Base-by-base conservation (phyloP, 1,140 invertebrate species). In the Achroia grisella region DNA sequence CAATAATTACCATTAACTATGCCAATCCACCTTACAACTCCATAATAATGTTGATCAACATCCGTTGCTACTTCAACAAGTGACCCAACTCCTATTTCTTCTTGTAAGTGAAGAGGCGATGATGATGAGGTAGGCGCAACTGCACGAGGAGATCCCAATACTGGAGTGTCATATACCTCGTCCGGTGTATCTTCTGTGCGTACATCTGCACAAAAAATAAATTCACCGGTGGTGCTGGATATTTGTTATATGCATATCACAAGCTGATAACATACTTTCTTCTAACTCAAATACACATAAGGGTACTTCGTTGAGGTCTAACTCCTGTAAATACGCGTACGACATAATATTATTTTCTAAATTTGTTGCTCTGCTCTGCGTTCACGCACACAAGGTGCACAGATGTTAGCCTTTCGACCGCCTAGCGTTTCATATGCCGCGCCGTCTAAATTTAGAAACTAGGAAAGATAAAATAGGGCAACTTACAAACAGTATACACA, bases 11-110 rank as follows among this genome's bases (percentile, higher is more conserved):
- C 73, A 90, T 90, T 56, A 86, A 76, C 69, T 28, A 87, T 84
- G 4, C 95, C 95, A 69, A 97, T 93, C 95, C 96, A 97, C 71
- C 92, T 90, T 49, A 97, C 93, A 8, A 97, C 91, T 37, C 95
- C 96, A 86, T 93, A 93, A 68, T 87, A 74, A 81, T 88, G 55
- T 87, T 86, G 74, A 67, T 78, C 80, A n/a, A 88, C 82, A 56
- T 89, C 88, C 14, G 87, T 88, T 6, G 86, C 86, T 8, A 95
- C 91, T 82, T 95, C 92, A 1, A 95, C 93, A 49, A 93, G 79
- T 9, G 91, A 93, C 8, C 92, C 93, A 10, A 94, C 84, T n/a
- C 89, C 89, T 27, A 94, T 88, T 52, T 92, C 89, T 13, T 84
- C 80, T 39, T 67, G 69, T 1, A 66, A 48, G 8, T 68, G 62